A percentile compares a stretch with the other conserved stretches of the same genome.
phyloP scores from a whole-genome alignment of 92 coral and sea anemone genomes.

The Montipora capitata region DNA sequence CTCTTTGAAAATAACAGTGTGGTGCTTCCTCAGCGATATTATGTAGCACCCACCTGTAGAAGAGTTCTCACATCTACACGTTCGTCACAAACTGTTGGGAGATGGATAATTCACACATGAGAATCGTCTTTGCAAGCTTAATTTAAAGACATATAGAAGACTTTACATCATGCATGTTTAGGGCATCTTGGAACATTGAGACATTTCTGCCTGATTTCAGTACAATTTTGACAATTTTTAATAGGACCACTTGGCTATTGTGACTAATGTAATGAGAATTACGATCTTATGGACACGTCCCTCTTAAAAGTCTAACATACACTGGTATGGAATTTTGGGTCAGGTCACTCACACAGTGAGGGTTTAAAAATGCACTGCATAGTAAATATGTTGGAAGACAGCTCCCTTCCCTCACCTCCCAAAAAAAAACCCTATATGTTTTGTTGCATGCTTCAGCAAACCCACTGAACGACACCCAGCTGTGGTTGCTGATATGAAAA shows the following conservation, averaged over 20 bases:
- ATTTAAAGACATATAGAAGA: not conserved
- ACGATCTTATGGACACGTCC: not conserved
- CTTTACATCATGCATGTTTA: not conserved
- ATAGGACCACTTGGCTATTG: not conserved
- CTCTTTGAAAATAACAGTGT: too few species aligned
- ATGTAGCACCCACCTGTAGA: not conserved
- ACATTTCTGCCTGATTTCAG: not conserved
- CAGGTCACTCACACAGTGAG: not conserved
- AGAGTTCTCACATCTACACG: not conserved
- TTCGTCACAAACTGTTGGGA: not conserved
- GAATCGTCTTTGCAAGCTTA: not conserved
- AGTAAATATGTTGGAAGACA: not conserved
- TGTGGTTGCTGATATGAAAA: slow-evolving; percentile 34
- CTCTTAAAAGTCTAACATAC: not conserved
- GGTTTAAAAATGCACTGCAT: not conserved
- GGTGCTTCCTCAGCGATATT: not conserved
- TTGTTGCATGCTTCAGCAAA: slow-evolving; percentile 60
- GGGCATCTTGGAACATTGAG: not conserved
- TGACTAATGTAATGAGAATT: slow-evolving; percentile 7
- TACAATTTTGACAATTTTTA: not conserved
- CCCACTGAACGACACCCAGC: slow-evolving; percentile 63
- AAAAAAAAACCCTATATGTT: not conserved
- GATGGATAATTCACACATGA: not conserved
- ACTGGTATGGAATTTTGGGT: not conserved
- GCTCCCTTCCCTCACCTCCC: not conserved